These are phyloP conservation scores for Meloidogyne hapla DNA, from an alignment of 1,140 invertebrate species.

Conservation along the genomic window DNA sequence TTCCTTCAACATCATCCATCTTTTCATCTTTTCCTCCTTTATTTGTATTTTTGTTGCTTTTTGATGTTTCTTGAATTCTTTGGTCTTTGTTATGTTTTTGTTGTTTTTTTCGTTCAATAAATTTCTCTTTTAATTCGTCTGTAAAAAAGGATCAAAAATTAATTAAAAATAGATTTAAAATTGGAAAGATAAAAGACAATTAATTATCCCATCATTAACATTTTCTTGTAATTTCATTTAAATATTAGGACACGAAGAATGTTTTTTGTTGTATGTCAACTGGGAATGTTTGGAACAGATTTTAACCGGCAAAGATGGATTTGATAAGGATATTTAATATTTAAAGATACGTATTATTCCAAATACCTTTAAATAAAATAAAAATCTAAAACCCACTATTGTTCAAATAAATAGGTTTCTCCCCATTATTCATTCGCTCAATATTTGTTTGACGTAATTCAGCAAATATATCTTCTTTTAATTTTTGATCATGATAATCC, in stretches of 20 bases:
- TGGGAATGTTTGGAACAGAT: too few relatives aligned
- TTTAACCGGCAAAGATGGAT: too few relatives aligned
- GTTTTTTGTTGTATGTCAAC: too few relatives aligned
- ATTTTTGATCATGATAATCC: constrained; percentile 11
- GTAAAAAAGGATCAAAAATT: background rate
- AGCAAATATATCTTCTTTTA: constrained; percentile 17
- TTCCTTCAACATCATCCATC: too few relatives aligned
- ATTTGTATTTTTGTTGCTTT: background rate
- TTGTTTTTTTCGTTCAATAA: constrained; percentile 3
- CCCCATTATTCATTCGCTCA: constrained; percentile 36
- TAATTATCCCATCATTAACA: background rate
- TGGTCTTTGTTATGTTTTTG: background rate
- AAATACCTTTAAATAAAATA: too few relatives aligned
- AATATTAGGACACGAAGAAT: too few relatives aligned
- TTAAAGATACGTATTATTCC: too few relatives aligned
- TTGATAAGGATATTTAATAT: too few relatives aligned
- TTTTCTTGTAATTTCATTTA: too few relatives aligned
- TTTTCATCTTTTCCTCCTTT: background rate
- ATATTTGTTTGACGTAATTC: constrained; percentile 30
- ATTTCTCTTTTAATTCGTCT: constrained; percentile 17
- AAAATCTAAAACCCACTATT: constrained; percentile 25
- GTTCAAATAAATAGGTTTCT: constrained; percentile 33
- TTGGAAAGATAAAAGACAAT: background rate
- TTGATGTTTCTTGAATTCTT: background rate
- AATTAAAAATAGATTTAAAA: background rate